Evolutionary conservation across 1,140 invertebrate species (phyloP), one percentile per base, ranked within the genome.

Genomic region (Dreissena polymorpha): DNA sequence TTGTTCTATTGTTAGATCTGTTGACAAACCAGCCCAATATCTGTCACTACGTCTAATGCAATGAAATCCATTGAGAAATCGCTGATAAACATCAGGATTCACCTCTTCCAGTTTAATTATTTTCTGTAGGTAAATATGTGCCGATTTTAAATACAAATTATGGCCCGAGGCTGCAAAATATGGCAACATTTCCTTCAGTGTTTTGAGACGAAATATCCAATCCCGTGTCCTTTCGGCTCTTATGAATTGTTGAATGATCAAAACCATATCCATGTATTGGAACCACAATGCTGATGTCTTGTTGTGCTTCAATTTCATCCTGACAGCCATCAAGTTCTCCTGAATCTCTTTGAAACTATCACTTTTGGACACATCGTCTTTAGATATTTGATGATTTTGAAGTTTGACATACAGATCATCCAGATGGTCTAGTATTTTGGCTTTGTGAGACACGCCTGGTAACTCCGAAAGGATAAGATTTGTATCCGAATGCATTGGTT

Each of bases 141-240:
- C 86, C 72, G 90, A 92, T 91, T 94, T 94, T 12, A 93, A 91
- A 87, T 93, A 94, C 50, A 89, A 79, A 79, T 92, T 91, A 86
- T 94, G 93, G 29, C 93, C 93, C 78, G 86, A 68, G 13, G 93
- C 91, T 86, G 93, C 89, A 88, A 93, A 93, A 75, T 85, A 93
- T 18, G 92, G 92, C n/a, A 93, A 80, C 88, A 93, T 93, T 83
- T 89, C 82, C 67, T 83, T 65, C 49, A 93, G 18, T 18, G 83
- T 29, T 10, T 77, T 10, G 16, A 86, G 53, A 68, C 86, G 74
- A 14, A 86, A 65, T 10, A 73, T 21, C 88, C 88, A 89, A 67
- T 90, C 57, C 29, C 87, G 87, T 0, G 86, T 90, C 49, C 88
- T 68, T 80, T 90, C 89, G 49, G 88, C 74, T 65, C 64, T 79